Evolutionary conservation across 1,140 invertebrate species (phyloP).

Genomic region (Mya arenaria): DNA sequence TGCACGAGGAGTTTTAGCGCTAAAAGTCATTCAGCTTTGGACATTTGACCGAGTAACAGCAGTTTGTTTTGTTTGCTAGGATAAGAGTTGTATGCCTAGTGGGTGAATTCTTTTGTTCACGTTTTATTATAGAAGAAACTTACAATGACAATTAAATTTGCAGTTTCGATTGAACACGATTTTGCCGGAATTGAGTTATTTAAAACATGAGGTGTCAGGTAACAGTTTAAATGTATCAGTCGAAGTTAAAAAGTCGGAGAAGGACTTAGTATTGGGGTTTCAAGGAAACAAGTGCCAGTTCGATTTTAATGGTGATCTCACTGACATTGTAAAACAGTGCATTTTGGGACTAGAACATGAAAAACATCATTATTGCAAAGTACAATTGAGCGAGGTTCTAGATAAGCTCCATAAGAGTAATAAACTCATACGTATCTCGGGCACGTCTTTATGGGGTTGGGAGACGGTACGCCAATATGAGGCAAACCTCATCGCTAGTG

Average conservation of each 20-base stretch:
- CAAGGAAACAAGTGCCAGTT: slow-evolving; percentile 24
- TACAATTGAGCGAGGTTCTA: neutral
- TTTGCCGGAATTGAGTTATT: no score
- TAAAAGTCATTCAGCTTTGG: no score
- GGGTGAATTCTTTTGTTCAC: no score
- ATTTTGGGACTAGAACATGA: slow-evolving; percentile 1
- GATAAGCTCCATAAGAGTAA: slow-evolving; percentile 14
- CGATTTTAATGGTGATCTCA: slow-evolving; percentile 1
- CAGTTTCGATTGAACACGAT: neutral
- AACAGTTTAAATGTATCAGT: neutral
- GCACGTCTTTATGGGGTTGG: slow-evolving; percentile 30
- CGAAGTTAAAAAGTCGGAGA: slow-evolving; percentile 15
- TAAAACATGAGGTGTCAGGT: neutral
- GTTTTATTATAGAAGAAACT: neutral
- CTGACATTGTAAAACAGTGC: neutral
- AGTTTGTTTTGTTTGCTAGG: no score
- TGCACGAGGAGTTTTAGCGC: no score
- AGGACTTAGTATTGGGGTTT: slow-evolving; percentile 18
- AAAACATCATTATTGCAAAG: neutral
- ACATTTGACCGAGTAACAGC: no score
- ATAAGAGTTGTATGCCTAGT: no score
- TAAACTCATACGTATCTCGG: slow-evolving; percentile 38
- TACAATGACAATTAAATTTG: neutral
- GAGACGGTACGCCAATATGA: slow-evolving; percentile 37
- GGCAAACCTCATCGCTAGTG: slow-evolving; percentile 18